phyloP scores from a whole-genome alignment of 2,888 invertebrate species.

The Xestia sexstrigata region DNA sequence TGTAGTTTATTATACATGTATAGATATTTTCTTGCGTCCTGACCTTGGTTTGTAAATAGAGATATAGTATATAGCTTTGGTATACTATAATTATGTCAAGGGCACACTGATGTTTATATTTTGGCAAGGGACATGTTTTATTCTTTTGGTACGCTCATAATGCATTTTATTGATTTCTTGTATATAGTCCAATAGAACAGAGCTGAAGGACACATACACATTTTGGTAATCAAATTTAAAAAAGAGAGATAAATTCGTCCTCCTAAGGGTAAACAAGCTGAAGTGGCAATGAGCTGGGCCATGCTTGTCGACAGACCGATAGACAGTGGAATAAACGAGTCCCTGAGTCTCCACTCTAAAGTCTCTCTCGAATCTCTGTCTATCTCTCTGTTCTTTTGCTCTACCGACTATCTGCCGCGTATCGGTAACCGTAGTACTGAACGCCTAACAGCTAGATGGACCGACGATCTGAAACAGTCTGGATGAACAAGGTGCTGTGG shows the following conservation, averaged over 20 bases:
- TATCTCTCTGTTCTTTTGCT: background rate
- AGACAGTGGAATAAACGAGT: background rate
- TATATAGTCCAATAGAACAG: background rate
- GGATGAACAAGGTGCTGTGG: too few species aligned
- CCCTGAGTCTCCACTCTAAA: background rate
- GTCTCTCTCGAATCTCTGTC: too few species aligned
- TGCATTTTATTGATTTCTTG: conserved; percentile 5
- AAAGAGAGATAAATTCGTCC: background rate
- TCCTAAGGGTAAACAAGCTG: background rate
- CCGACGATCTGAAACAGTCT: background rate
- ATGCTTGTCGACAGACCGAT: background rate
- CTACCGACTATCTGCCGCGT: background rate
- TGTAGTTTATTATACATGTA: background rate
- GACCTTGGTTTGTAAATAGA: conserved; percentile 31
- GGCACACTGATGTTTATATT: conserved; percentile 35
- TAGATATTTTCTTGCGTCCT: background rate
- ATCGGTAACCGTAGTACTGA: background rate
- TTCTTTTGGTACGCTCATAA: conserved; percentile 8
- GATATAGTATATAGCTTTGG: conserved; percentile 18
- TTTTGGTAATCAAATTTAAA: background rate
- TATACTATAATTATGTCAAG: conserved; percentile 37
- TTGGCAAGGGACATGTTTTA: conserved; percentile 20
- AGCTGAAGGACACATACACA: background rate
- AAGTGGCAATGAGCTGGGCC: background rate
- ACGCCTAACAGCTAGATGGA: background rate